Evolutionary conservation across 2,888 invertebrate species (phyloP).

Genomic region (Macrostomum cliftonense): DNA sequence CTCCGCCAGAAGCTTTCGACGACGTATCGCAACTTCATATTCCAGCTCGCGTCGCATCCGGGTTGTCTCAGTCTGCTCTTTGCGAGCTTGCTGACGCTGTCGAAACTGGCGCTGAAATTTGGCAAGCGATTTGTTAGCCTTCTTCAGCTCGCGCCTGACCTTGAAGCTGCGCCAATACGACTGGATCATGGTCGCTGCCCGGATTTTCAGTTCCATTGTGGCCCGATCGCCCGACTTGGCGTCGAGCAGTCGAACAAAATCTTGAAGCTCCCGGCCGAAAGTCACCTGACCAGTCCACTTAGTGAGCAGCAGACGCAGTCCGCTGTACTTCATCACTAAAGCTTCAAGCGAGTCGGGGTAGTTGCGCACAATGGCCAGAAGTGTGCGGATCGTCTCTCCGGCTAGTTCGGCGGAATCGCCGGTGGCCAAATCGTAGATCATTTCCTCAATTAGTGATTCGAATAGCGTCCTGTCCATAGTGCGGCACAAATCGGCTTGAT

Average conservation of each 20-base stretch:
- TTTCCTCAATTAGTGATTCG: constrained; percentile 28
- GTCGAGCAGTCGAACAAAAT: constrained; percentile 24
- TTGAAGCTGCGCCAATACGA: constrained; percentile 28
- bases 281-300: constrained; percentile 15
- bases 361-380: constrained; percentile 27
- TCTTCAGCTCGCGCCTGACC: constrained; percentile 22
- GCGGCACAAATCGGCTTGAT: background rate
- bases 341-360: constrained; percentile 25
- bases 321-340: constrained; percentile 27
- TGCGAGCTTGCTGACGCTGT: background rate
- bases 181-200: constrained; percentile 29
- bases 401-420: constrained; percentile 21
- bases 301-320: constrained; percentile 23
- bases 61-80: background rate
- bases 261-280: constrained; percentile 25
- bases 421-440: constrained; percentile 31
- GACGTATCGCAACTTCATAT: constrained; percentile 4
- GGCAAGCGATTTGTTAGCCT: constrained; percentile 24
- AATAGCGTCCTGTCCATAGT: constrained; percentile 17
- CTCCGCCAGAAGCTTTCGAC: constrained; percentile 15
- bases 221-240: constrained; percentile 20
- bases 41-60: constrained; percentile 1
- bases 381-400: constrained; percentile 22
- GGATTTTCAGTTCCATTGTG: constrained; percentile 19
- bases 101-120: constrained; percentile 27